Evolutionary conservation across 2,888 invertebrate genomes (phyloP).

Genomic region (Eulithis testata): DNA sequence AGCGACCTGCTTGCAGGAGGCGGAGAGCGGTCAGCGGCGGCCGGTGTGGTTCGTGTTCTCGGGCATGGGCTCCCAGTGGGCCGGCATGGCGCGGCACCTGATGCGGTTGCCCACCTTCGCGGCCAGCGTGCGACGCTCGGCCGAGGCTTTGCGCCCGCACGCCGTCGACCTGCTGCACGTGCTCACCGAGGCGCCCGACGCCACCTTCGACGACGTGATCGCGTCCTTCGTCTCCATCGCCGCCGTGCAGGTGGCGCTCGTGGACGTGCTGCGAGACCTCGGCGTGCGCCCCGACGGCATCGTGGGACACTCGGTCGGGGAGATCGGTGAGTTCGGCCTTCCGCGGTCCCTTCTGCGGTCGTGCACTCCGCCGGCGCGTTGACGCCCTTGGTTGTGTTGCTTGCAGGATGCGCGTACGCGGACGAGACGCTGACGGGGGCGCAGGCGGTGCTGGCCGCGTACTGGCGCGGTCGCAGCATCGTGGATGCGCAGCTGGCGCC

Average conservation of each 20-base stretch:
- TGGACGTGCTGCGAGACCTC: constrained; percentile 91
- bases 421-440: constrained; percentile 97
- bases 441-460: constrained; percentile 97
- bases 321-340: constrained; percentile 84
- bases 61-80: constrained; percentile 99
- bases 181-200: constrained; percentile 89
- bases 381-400: background rate
- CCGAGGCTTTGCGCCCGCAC: constrained; percentile 90
- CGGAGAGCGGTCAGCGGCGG: constrained; percentile 84
- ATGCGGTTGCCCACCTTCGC: constrained; percentile 93
- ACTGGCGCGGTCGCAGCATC: constrained; percentile 95
- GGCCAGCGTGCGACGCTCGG: constrained; percentile 90
- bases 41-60: constrained; percentile 98
- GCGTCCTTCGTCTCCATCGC: constrained; percentile 97
- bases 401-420: constrained; percentile 95
- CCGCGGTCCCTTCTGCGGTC: background rate
- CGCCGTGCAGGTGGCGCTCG: constrained; percentile 97
- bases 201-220: constrained; percentile 93
- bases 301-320: constrained; percentile 97
- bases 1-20: constrained; percentile 49
- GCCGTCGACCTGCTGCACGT: constrained; percentile 93
- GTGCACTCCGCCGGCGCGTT: background rate
- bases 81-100: constrained; percentile 96
- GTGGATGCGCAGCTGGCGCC: constrained; percentile 88
- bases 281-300: constrained; percentile 96